phyloP scores from a whole-genome alignment of 2,797 vertebrate species.

The Rhinichthys osculus region DNA sequence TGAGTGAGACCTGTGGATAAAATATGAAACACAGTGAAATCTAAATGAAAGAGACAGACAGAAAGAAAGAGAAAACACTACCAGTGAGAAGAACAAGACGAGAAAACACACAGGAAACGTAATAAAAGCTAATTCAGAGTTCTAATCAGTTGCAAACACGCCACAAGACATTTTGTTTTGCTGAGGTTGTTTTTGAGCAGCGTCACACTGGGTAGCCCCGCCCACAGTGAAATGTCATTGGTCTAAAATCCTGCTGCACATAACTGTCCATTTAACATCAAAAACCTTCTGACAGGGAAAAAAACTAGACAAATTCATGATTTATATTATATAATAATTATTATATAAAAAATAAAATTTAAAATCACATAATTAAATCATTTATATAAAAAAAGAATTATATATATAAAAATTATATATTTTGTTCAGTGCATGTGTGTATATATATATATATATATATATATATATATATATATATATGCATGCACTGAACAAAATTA shows the following conservation, averaged over 20 bases:
- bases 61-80: not conserved
- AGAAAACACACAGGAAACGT: constrained; percentile 1
- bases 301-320: not conserved
- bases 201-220: not conserved
- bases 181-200: not conserved
- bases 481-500: too few relatives aligned
- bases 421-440: too few relatives aligned
- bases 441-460: too few relatives aligned
- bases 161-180: not conserved
- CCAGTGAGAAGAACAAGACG: not conserved
- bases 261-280: not conserved
- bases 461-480: too few relatives aligned
- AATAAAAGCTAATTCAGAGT: not conserved
- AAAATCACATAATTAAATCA: too few relatives aligned
- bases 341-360: not conserved
- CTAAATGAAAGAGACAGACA: constrained; percentile 6
- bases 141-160: not conserved
- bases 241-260: not conserved
- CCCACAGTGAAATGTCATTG: not conserved
- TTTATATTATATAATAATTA: not conserved
- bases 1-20: constrained; percentile 17
- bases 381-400: too few relatives aligned
- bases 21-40: constrained; percentile 48
- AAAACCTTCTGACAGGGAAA: not conserved
- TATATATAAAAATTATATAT: too few relatives aligned